Evolutionary conservation across 1,140 invertebrate species (phyloP).

Genomic region (Drosophila santomea): DNA sequence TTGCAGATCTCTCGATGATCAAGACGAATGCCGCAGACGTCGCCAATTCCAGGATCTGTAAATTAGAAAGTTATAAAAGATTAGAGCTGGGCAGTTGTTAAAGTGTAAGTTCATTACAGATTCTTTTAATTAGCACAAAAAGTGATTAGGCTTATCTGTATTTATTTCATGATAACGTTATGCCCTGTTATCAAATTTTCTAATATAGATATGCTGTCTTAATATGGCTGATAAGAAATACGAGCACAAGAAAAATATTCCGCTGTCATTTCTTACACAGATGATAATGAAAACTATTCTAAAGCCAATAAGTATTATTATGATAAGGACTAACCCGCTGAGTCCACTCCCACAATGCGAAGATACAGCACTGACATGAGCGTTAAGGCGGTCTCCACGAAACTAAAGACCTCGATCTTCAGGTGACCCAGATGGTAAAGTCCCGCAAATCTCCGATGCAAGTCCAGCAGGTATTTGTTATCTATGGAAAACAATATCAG

Average conservation of each 20-base stretch:
- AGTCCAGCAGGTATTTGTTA: constrained; percentile 87
- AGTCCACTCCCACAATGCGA: constrained; percentile 88
- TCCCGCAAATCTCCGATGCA: constrained; percentile 86
- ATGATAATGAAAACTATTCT: not conserved
- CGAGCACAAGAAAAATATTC: not conserved
- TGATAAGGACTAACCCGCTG: constrained; percentile 86
- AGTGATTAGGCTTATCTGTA: not conserved
- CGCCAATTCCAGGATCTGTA: constrained; percentile 88
- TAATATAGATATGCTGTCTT: not conserved
- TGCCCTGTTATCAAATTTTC: not conserved
- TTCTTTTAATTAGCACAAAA: not conserved
- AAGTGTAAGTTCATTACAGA: not conserved
- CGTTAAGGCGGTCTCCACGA: constrained; percentile 89
- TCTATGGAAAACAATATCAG: constrained; percentile 84
- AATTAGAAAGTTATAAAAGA: not conserved
- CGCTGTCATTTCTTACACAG: not conserved
- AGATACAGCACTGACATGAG: constrained; percentile 89
- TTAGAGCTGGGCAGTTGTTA: not conserved
- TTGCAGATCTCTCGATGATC: constrained; percentile 91
- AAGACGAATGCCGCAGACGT: constrained; percentile 88
- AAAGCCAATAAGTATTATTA: too few species aligned
- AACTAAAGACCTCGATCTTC: constrained; percentile 87
- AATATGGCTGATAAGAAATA: not conserved
- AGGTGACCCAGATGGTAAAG: constrained; percentile 85
- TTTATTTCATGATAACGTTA: not conserved